Evolutionary conservation across 2,888 invertebrate genomes (phyloP).

Genomic region (Campoplex nolae): DNA sequence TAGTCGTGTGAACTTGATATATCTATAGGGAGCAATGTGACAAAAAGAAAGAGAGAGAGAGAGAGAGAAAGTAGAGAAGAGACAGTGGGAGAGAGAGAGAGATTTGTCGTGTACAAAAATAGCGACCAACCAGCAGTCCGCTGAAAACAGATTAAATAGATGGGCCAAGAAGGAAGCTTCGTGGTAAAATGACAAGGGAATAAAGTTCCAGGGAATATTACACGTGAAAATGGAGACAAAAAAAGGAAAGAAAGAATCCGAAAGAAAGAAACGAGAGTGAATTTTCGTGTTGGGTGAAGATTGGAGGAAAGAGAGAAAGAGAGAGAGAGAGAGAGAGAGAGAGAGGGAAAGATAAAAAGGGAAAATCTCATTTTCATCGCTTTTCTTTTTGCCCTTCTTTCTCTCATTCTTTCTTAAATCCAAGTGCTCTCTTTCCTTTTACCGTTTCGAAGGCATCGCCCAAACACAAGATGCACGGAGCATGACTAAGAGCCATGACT

Average conservation of each 20-base stretch:
- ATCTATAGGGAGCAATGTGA: slow-evolving; percentile 23
- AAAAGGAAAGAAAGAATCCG: slow-evolving; percentile 37
- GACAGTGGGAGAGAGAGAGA: neutral
- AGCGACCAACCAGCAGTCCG: slow-evolving; percentile 64
- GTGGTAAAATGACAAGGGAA: slow-evolving; percentile 49
- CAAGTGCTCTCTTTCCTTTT: slow-evolving; percentile 56
- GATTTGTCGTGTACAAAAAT: slow-evolving; percentile 55
- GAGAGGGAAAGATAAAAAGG: slow-evolving; percentile 43
- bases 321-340: slow-evolving; percentile 34
- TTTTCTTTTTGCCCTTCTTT: slow-evolving; percentile 47
- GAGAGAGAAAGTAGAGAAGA: neutral
- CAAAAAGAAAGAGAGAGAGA: slow-evolving; percentile 9
- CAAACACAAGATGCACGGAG: slow-evolving; percentile 73
- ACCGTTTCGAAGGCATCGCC: slow-evolving; percentile 64
- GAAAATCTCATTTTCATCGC: slow-evolving; percentile 48
- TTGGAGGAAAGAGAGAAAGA: slow-evolving; percentile 41
- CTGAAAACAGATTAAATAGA: slow-evolving; percentile 61
- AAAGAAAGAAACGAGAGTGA: slow-evolving; percentile 1
- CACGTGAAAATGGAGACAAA: slow-evolving; percentile 46
- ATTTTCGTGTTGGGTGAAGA: slow-evolving; percentile 29
- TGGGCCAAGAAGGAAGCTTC: slow-evolving; percentile 49
- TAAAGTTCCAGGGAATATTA: slow-evolving; percentile 48
- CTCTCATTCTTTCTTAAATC: slow-evolving; percentile 53
- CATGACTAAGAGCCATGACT: slow-evolving; percentile 82
- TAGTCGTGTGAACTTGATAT: slow-evolving; percentile 10